Conservation (phyloP, 2,888 invertebrate species). For the Nephrotoma appendiculata region DNA sequence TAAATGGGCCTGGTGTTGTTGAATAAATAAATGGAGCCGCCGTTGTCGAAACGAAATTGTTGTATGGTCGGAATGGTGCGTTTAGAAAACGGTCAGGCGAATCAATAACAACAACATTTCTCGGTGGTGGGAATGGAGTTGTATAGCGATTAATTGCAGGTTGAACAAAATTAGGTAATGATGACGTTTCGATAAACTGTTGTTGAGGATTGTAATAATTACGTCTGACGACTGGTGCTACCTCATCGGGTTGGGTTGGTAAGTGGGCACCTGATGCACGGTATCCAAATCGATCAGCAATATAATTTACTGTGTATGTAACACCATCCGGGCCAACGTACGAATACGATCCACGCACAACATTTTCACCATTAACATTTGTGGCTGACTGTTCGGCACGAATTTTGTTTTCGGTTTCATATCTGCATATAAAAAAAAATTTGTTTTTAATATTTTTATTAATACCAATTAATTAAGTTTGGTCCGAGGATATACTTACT, state of each 20-base stretch:
- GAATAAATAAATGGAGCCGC: not conserved
- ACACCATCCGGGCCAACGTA: slow-evolving; percentile 11
- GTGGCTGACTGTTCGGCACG: slow-evolving; percentile 8
- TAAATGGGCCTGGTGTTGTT: not conserved
- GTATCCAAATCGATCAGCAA: slow-evolving; percentile 9
- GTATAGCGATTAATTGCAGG: not conserved
- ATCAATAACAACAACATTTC: not conserved
- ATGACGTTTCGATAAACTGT: not conserved
- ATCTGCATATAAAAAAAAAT: slow-evolving; percentile 5
- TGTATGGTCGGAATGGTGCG: not conserved
- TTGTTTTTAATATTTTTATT: not conserved
- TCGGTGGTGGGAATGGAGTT: not conserved
- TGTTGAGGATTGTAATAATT: not conserved
- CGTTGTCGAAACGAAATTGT: not conserved
- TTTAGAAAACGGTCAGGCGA: not conserved
- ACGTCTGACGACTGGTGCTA: not conserved
- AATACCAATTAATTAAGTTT: not conserved
- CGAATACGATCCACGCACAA: slow-evolving; percentile 10
- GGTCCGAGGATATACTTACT: not conserved
- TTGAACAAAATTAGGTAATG: not conserved
- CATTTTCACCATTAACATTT: slow-evolving; percentile 4
- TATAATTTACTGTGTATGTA: slow-evolving; percentile 9
- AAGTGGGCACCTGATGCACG: slow-evolving; percentile 10
- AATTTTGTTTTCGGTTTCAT: slow-evolving; percentile 12
- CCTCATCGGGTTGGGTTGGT: slow-evolving; percentile 8